Evolutionary conservation across 2,888 invertebrate genomes (phyloP), one percentile per base, ranked within the genome.

Genomic region (Phyllotreta striolata): DNA sequence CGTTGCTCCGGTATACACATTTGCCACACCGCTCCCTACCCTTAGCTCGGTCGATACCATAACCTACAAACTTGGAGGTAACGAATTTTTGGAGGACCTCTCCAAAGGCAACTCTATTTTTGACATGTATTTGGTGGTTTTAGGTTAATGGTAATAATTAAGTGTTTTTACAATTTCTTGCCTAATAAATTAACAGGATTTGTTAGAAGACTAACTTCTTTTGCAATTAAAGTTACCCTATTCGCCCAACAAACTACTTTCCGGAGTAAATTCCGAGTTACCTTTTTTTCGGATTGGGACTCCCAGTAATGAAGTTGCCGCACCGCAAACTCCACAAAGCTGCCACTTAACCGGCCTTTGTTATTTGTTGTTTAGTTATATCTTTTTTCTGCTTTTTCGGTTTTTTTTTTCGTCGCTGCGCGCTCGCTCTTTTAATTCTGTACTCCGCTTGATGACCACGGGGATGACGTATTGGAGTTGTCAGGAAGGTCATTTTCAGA

Each of bases 281-380:
- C 59, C 59, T 41, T 59, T 51, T 51, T 6, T 12, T 24, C 9
- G 12, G 14, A 14, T 7, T 35, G 4, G 35, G 1, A 3, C 38
- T 9, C 10, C 4, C 6, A 39, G 9, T 24, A 24, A 51, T 52
- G n/a, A 44, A 6, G 52, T 34, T 54, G 9, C 63, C 58, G 4
- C 10, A 63, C 54, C 64, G 34, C 55, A 59, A 68, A 67, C 64
- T 61, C 55, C 62, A 69, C 69, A 71, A 75, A 76, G 72, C 72
- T 72, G 71, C 73, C 74, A 73, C 72, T 73, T 72, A 71, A 71
- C 65, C 70, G 67, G 71, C 73, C 69, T 75, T 74, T 72, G 70
- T 73, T 71, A 67, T 68, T 63, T 52, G 64, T 66, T 63, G 66
- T 64, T 67, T 69, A 56, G 66, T 65, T 57, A 62, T 66, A 62